Percentiles rank a stretch among this genome's conserved stretches.
Evolutionary conservation across 2,113 vertebrate species (phyloP).

Genomic region (Panthera leo): DNA sequence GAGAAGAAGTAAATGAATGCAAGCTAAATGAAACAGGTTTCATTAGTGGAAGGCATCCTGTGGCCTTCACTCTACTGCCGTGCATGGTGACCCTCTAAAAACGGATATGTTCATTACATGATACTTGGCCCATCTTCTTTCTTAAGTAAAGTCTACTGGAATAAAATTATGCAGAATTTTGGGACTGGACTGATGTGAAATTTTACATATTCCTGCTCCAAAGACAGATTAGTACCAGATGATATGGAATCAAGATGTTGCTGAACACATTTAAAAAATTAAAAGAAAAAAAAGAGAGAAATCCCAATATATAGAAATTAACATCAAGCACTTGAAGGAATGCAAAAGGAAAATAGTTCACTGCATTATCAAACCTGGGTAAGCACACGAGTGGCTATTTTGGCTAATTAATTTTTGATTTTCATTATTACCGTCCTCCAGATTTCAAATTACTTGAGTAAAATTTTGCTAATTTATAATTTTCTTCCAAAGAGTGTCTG

Average conservation of each 20-base stretch:
- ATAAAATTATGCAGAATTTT: background rate
- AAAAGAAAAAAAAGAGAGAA: background rate
- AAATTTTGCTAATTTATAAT: background rate
- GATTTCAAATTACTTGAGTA: background rate
- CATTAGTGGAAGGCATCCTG: background rate
- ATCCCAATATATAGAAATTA: background rate
- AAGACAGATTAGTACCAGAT: background rate
- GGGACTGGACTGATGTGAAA: background rate
- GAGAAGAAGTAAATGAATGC: background rate
- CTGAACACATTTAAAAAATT: background rate
- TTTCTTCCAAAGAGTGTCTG: background rate
- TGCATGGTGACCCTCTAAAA: background rate
- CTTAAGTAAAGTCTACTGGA: background rate
- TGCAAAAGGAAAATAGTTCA: background rate
- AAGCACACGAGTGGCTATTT: background rate
- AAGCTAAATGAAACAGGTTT: background rate
- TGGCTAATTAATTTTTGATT: background rate
- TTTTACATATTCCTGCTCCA: background rate
- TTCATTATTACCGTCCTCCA: background rate
- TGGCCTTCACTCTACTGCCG: rapidly evolving
- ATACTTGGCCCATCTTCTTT: background rate
- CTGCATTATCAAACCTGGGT: background rate
- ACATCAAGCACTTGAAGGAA: background rate
- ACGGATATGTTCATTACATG: rapidly evolving
- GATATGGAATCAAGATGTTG: background rate